These are phyloP conservation scores for Beris morrisii DNA, from an alignment of 2,888 invertebrate species.

Conservation along the genomic window DNA sequence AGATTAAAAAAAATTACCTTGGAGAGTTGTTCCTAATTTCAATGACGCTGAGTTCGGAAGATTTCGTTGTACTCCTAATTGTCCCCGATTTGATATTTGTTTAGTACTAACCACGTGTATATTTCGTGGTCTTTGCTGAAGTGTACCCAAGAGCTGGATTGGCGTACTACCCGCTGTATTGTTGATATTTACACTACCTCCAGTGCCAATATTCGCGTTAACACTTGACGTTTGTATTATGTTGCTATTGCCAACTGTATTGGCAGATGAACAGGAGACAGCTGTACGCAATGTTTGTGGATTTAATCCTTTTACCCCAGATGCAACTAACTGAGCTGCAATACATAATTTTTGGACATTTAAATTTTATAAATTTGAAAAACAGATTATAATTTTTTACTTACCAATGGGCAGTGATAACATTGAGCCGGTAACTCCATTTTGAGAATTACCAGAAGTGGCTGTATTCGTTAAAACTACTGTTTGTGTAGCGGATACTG, in stretches of 20 bases:
- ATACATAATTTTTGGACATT: too few species aligned
- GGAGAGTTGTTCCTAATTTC: slow-evolving; percentile 52
- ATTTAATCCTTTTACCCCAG: slow-evolving; percentile 64
- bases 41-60: slow-evolving; percentile 52
- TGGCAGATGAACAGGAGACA: slow-evolving; percentile 23
- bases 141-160: slow-evolving; percentile 50
- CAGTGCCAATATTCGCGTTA: slow-evolving; percentile 23
- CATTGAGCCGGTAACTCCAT: slow-evolving; percentile 56
- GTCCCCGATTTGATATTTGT: slow-evolving; percentile 48
- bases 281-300: slow-evolving; percentile 55
- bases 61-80: slow-evolving; percentile 48
- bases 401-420: slow-evolving; percentile 66
- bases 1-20: too few species aligned
- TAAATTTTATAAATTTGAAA: slow-evolving; percentile 15
- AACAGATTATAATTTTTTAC: slow-evolving; percentile 38
- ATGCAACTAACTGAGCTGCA: slow-evolving; percentile 63
- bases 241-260: slow-evolving; percentile 36
- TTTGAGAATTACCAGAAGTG: slow-evolving; percentile 34
- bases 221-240: slow-evolving; percentile 32
- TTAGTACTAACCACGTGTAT: slow-evolving; percentile 55
- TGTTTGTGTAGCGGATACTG: slow-evolving; percentile 53
- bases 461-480: slow-evolving; percentile 53
- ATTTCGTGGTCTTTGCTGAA: slow-evolving; percentile 53
- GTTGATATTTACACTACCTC: slow-evolving; percentile 15
- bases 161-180: slow-evolving; percentile 39